A percentile compares a stretch with the other conserved stretches of the same genome.
These are phyloP conservation scores for Torymus texanus DNA, from an alignment of 2,888 invertebrate species.

Conservation along the genomic window DNA sequence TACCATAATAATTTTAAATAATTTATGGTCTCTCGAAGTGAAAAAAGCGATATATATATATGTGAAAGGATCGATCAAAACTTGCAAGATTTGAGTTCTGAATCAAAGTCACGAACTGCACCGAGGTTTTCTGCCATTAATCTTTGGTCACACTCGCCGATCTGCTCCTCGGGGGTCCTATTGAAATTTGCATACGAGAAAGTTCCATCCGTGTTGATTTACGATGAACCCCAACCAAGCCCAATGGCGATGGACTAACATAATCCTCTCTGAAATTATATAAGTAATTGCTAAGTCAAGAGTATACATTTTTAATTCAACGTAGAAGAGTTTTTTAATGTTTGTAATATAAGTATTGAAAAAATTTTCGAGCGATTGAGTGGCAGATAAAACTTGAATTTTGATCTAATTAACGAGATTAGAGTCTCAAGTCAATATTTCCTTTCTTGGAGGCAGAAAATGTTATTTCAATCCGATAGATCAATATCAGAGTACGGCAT, in stretches of 20 bases:
- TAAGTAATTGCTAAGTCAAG: no score
- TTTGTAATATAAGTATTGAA: no score
- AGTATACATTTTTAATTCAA: no score
- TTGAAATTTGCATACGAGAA: slow-evolving; percentile 48
- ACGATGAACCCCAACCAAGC: slow-evolving; percentile 1
- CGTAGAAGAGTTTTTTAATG: no score
- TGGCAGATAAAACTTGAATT: no score
- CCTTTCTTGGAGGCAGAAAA: no score
- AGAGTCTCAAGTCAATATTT: no score
- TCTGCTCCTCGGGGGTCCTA: slow-evolving; percentile 8
- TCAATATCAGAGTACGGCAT: no score
- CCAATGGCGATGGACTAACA: not conserved
- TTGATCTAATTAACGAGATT: no score
- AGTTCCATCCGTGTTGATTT: slow-evolving; percentile 37
- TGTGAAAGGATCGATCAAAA: slow-evolving; percentile 18
- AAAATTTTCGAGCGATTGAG: no score
- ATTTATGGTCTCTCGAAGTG: slow-evolving; percentile 4
- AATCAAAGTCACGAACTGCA: slow-evolving; percentile 34
- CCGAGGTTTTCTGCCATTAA: slow-evolving; percentile 38
- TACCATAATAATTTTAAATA: not conserved
- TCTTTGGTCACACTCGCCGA: slow-evolving; percentile 18
- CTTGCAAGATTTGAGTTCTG: slow-evolving; percentile 33
- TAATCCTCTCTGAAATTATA: not conserved
- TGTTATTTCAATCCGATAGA: no score
- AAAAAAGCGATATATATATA: not conserved